These are phyloP conservation scores for Pteronotus mesoamericanus DNA, from an alignment of 2,797 vertebrate species.

Conservation along the genomic window DNA sequence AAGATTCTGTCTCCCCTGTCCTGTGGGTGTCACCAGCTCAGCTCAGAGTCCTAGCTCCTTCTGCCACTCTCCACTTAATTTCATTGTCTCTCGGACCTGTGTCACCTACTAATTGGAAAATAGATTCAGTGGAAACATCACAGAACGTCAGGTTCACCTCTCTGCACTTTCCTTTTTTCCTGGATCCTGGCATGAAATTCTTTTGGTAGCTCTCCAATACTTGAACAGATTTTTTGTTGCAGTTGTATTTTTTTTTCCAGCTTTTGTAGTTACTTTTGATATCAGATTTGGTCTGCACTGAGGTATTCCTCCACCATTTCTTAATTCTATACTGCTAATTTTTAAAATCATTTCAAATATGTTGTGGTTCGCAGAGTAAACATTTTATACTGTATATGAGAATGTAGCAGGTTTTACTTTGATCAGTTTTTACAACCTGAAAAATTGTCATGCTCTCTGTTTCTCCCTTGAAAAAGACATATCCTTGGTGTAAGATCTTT, in stretches of 20 bases:
- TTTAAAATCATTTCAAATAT: slow-evolving; percentile 70
- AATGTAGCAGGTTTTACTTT: slow-evolving; percentile 69
- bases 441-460: slow-evolving; percentile 66
- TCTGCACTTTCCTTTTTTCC: accelerated
- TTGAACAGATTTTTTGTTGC: not conserved
- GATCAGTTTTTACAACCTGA: slow-evolving; percentile 69
- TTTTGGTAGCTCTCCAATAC: not conserved
- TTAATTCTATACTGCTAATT: slow-evolving; percentile 14
- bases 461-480: slow-evolving; percentile 77
- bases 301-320: not conserved
- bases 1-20: not conserved
- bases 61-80: not conserved
- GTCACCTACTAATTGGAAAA: not conserved
- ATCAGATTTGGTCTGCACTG: not conserved
- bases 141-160: not conserved
- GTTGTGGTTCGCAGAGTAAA: slow-evolving; percentile 63
- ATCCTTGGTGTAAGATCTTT: slow-evolving; percentile 78
- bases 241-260: not conserved
- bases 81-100: not conserved
- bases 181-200: too few species aligned
- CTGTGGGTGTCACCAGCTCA: too few species aligned
- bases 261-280: not conserved
- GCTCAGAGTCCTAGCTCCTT: not conserved
- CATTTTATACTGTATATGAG: slow-evolving; percentile 56
- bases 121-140: too few species aligned